These are phyloP conservation scores for Dolomedes plantarius DNA, from an alignment of 2,888 invertebrate species.

Conservation along the genomic window DNA sequence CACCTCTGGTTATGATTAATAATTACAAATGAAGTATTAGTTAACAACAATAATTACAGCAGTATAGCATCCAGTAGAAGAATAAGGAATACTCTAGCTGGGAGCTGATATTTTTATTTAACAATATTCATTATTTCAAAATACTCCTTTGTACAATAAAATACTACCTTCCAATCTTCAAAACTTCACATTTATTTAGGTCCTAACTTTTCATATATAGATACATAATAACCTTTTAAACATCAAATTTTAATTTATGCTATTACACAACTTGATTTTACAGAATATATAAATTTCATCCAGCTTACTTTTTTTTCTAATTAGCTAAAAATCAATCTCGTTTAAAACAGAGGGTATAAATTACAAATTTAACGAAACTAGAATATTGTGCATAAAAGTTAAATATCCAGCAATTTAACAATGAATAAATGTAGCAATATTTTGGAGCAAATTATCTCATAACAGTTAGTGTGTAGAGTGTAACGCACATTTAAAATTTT, in stretches of 20 bases:
- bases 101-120: constrained; percentile 22
- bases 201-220: neutral
- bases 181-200: neutral
- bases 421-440: neutral
- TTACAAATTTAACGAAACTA: neutral
- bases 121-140: constrained; percentile 26
- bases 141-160: constrained; percentile 21
- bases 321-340: neutral
- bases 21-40: constrained; percentile 29
- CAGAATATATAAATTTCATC: neutral
- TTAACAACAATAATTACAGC: constrained; percentile 22
- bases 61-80: constrained; percentile 36
- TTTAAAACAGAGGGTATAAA: neutral
- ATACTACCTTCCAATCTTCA: constrained; percentile 9
- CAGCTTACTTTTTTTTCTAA: neutral
- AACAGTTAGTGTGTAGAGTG: neutral
- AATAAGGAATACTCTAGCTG: constrained; percentile 49
- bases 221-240: neutral
- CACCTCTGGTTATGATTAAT: too few species aligned
- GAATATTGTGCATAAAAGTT: neutral
- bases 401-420: neutral
- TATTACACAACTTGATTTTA: neutral
- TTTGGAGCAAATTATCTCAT: neutral
- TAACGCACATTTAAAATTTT: neutral
- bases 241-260: neutral